A percentile compares a stretch with the other conserved stretches of the same genome.
Evolutionary conservation across 2,797 vertebrate genomes (phyloP).

Genomic region (Jordanella pulchra): DNA sequence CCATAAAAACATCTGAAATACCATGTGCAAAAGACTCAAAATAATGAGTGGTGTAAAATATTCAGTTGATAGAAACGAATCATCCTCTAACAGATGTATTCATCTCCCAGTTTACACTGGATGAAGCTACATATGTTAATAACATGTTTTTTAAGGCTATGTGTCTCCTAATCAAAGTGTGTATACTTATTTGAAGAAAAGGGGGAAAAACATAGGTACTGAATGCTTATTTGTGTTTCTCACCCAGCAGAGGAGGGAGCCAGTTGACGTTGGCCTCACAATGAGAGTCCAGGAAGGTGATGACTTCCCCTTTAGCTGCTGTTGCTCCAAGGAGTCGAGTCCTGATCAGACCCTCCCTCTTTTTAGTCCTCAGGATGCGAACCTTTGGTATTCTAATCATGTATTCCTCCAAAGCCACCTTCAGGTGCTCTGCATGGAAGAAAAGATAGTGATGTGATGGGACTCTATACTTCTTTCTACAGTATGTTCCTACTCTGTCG

Average conservation of each 20-base stretch:
- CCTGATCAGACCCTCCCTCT: slow-evolving; percentile 93
- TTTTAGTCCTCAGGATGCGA: slow-evolving; percentile 90
- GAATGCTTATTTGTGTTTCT: slow-evolving; percentile 28
- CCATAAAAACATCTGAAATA: no score
- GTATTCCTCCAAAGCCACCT: slow-evolving; percentile 89
- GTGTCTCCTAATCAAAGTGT: neutral
- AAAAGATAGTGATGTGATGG: neutral
- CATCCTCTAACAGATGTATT: no score
- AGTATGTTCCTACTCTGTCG: neutral
- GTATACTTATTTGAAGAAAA: no score
- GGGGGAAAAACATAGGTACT: neutral
- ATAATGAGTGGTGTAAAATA: no score
- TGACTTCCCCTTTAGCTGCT: slow-evolving; percentile 87
- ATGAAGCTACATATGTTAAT: no score
- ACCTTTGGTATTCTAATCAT: slow-evolving; percentile 90
- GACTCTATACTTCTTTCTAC: neutral
- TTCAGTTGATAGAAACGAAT: no score
- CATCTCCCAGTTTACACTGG: no score
- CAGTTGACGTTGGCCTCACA: slow-evolving; percentile 97
- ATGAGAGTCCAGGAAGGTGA: slow-evolving; percentile 97
- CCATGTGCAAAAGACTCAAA: no score
- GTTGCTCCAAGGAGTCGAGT: slow-evolving; percentile 92
- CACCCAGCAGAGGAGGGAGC: slow-evolving; percentile 93
- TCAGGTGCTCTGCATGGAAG: slow-evolving; percentile 86
- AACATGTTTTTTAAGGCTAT: no score